Evolutionary conservation across 2,797 vertebrate species (phyloP).

Genomic region (Sebastes matsubarae): DNA sequence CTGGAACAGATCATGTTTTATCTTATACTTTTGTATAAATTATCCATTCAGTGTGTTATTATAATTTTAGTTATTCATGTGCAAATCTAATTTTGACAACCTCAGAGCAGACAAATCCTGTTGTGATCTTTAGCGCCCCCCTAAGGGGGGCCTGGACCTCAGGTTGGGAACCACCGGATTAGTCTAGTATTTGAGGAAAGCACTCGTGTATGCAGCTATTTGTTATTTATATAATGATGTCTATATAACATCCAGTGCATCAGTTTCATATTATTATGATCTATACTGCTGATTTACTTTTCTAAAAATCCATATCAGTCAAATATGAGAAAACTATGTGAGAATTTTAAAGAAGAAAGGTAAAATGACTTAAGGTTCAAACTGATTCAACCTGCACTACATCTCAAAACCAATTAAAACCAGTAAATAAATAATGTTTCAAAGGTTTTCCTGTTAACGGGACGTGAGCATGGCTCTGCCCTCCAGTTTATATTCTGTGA

Average conservation of each 20-base stretch:
- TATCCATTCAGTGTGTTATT: too few species aligned
- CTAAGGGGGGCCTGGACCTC: too few species aligned
- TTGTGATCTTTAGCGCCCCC: too few species aligned
- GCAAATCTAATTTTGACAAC: too few species aligned
- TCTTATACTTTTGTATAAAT: too few species aligned
- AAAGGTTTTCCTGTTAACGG: not conserved
- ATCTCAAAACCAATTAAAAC: conserved; percentile 16
- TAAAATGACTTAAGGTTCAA: too few species aligned
- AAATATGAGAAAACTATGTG: not conserved
- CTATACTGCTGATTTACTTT: not conserved
- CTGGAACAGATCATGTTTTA: too few species aligned
- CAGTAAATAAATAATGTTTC: not conserved
- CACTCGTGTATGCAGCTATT: not conserved
- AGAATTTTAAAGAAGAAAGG: not conserved
- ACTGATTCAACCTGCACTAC: not conserved
- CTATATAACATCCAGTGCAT: not conserved
- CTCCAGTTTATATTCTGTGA: not conserved
- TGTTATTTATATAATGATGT: not conserved
- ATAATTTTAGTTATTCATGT: too few species aligned
- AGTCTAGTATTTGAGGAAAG: too few species aligned
- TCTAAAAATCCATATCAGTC: not conserved
- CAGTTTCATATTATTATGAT: not conserved
- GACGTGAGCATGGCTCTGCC: not conserved
- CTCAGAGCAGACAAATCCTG: too few species aligned
- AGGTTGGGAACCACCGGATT: too few species aligned